These are phyloP conservation scores for Smittia sp. DNA, from an alignment of 2,888 invertebrate species.

Conservation along the genomic window DNA sequence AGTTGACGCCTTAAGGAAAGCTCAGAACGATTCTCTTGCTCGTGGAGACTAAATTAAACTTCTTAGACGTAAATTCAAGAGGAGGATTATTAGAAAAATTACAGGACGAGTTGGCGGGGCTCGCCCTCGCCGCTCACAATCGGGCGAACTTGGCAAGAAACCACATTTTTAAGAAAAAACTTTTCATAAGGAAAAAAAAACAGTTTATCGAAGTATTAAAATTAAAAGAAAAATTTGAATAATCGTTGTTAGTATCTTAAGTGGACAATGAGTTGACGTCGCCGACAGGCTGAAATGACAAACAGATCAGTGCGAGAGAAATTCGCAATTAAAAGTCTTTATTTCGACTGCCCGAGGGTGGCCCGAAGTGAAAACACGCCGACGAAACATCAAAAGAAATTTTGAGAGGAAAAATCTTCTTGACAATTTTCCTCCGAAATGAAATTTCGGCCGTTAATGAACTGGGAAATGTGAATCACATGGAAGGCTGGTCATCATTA, in stretches of 20 bases:
- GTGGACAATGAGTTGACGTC: not conserved
- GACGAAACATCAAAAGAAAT: not conserved
- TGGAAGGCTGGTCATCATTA: not conserved
- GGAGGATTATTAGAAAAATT: not conserved
- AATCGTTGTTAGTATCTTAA: not conserved
- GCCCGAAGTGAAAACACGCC: not conserved
- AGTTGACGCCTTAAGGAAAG: not conserved
- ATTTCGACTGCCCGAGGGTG: not conserved
- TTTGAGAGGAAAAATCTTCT: not conserved
- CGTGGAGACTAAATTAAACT: not conserved
- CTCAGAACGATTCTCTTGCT: not conserved
- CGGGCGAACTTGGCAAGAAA: not conserved
- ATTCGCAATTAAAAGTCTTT: no score
- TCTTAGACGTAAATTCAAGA: not conserved
- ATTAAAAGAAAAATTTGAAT: not conserved
- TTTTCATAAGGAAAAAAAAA: not conserved
- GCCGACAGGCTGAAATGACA: slow-evolving; percentile 6
- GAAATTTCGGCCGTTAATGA: not conserved
- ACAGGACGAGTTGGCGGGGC: not conserved
- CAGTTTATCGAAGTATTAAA: not conserved
- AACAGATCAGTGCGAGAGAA: not conserved
- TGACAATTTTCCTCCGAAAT: not conserved
- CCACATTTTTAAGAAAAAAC: not conserved
- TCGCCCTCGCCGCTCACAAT: not conserved
- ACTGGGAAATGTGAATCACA: not conserved